Evolutionary conservation across 1,140 invertebrate species (phyloP).

Genomic region (Vanessa tameamea): DNA sequence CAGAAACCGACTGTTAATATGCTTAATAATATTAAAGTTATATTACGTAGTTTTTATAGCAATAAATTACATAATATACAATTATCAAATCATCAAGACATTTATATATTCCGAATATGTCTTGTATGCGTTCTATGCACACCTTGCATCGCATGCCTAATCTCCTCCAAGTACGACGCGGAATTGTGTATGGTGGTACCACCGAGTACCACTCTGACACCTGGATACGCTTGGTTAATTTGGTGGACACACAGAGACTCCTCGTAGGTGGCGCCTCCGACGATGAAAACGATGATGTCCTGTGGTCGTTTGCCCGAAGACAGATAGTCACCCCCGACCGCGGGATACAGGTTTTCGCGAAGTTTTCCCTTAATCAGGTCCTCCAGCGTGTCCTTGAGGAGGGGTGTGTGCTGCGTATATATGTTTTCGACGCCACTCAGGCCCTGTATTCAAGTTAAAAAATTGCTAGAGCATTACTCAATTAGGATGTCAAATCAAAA

Average conservation of each 20-base stretch:
- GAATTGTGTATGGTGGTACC: slow-evolving; percentile 96
- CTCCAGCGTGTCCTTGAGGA: slow-evolving; percentile 92
- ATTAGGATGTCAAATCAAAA: too few relatives aligned
- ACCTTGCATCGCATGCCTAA: slow-evolving; percentile 80
- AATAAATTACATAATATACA: not conserved
- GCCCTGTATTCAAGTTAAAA: slow-evolving; percentile 78
- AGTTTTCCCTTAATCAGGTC: slow-evolving; percentile 94
- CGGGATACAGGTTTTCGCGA: slow-evolving; percentile 91
- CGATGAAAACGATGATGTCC: slow-evolving; percentile 96
- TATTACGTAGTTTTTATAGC: too few relatives aligned
- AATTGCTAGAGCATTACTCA: too few relatives aligned
- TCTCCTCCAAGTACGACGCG: slow-evolving; percentile 88
- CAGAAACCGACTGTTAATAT: too few relatives aligned
- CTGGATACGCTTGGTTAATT: slow-evolving; percentile 88
- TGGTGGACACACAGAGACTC: slow-evolving; percentile 94
- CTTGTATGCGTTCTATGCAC: slow-evolving; percentile 80
- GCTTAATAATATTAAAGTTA: too few relatives aligned
- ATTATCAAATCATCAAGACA: not conserved
- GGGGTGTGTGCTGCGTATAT: slow-evolving; percentile 96
- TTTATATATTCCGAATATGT: slow-evolving; percentile 65
- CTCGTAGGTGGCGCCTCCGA: slow-evolving; percentile 98
- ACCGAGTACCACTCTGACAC: slow-evolving; percentile 91
- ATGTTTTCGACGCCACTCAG: slow-evolving; percentile 98
- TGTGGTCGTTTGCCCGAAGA: slow-evolving; percentile 84
- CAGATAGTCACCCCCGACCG: slow-evolving; percentile 84